Base-by-base conservation (phyloP, 2,113 vertebrate genomes). In the Upupa epops region DNA sequence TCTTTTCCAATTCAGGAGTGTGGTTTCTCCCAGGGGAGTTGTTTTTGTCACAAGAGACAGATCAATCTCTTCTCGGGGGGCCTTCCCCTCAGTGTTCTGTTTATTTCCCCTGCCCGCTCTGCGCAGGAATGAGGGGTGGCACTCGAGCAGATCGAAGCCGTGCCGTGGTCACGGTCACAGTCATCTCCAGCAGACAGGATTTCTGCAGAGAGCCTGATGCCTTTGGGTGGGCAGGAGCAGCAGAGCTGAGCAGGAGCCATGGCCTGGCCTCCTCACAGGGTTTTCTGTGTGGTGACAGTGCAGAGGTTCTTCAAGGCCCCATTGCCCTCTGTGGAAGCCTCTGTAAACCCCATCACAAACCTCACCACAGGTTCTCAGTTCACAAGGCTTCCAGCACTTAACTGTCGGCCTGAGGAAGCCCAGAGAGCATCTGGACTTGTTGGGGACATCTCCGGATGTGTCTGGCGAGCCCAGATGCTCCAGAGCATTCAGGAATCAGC, bases 1-100 rank as follows among this genome's bases (percentile, higher is more conserved):
- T 64, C 34, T 80, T 86, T 81, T 88, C 73, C 73, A 75, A 86
- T 84, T 77, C 46, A 56, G 78, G 61, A 48, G 24, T 69, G 11
- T 56, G 88, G 40, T 78, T 86, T 78, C 63, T 89, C 37, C 46
- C n/a, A 59, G 66, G 89, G 66, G 84, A 73, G 84, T 86, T 19
- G 25, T 74, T 94, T 93, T 83, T 86, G 51, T 92, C 83, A 66
- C 66, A 79, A 61, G 80, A 61, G 74, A 73, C 51, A 90, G 92
- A 77, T 88, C 60, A 91, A 68, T 24, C 18, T 59, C 10, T 2
- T 84, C 74, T 86, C 51, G 18, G 65, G 70, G 93, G 55, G 77
- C 66, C 24, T 69, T 92, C 21, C 5, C 92, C 93, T 93, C 68
- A 76, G 61, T 84, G 92, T 93, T 32, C 55, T 79, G 16, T 91